phyloP scores from a whole-genome alignment of 2,888 invertebrate species.

The Cosmopolites sordidus region DNA sequence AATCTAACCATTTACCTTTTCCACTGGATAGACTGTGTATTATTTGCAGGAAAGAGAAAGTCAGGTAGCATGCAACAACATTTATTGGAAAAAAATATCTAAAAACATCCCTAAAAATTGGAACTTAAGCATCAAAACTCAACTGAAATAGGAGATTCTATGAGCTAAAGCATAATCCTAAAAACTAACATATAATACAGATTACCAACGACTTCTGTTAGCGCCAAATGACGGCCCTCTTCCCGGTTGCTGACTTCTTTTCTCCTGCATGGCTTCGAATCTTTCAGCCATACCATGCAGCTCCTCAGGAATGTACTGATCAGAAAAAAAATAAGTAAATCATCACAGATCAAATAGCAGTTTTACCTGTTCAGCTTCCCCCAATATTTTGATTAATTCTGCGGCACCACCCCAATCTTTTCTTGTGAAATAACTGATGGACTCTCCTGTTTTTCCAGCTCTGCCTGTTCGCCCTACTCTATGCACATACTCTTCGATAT shows the following conservation, averaged over 20 bases:
- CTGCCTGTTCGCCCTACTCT: conserved; percentile 93
- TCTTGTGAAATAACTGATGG: conserved; percentile 77
- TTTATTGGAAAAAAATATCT: no score
- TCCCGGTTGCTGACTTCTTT: conserved; percentile 39
- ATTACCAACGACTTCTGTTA: conserved; percentile 4
- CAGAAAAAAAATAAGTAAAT: not conserved
- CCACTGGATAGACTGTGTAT: no score
- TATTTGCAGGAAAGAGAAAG: no score
- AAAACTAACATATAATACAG: no score
- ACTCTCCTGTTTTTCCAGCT: conserved; percentile 79
- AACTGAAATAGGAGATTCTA: no score
- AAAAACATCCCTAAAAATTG: no score
- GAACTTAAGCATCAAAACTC: no score
- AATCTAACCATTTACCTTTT: no score
- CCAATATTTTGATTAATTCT: conserved; percentile 78
- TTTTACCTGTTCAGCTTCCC: conserved; percentile 75
- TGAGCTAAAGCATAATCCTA: no score
- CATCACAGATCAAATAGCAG: no score
- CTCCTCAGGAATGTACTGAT: conserved; percentile 70
- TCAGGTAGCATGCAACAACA: no score
- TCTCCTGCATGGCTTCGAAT: conserved; percentile 64
- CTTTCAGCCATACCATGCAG: conserved; percentile 72
- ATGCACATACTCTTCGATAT: conserved; percentile 95
- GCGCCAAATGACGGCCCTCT: no score
- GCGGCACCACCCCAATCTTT: conserved; percentile 78